Conservation (phyloP, 2,113 vertebrate genomes). For the Nannospalax galili region DNA sequence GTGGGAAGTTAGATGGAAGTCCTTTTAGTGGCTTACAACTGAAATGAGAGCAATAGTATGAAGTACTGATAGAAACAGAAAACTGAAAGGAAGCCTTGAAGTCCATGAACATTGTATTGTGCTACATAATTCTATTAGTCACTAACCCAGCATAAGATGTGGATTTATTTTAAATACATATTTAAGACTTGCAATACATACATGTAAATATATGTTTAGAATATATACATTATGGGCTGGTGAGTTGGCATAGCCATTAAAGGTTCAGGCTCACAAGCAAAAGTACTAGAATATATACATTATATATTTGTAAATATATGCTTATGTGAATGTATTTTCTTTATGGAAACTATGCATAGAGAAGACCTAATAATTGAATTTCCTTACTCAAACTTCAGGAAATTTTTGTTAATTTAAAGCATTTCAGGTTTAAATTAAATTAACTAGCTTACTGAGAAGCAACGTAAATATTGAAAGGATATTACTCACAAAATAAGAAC, state of each 20-base stretch:
- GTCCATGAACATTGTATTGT: constrained; percentile 72
- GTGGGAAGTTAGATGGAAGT: constrained; percentile 47
- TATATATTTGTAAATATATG: neutral
- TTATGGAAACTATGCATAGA: constrained; percentile 20
- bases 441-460: neutral
- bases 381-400: constrained; percentile 50
- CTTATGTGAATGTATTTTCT: neutral
- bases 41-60: constrained; percentile 34
- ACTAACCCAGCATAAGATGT: neutral
- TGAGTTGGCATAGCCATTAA: too few species aligned
- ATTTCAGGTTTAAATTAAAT: constrained; percentile 9
- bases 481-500: constrained; percentile 35
- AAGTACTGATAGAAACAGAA: constrained; percentile 4
- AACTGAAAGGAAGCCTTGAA: constrained; percentile 52
- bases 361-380: neutral
- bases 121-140: constrained; percentile 23
- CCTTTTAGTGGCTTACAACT: constrained; percentile 30
- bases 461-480: constrained; percentile 39
- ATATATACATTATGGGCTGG: neutral
- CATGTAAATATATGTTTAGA: neutral
- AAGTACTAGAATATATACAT: neutral
- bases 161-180: constrained; percentile 34
- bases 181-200: neutral
- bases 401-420: constrained; percentile 53
- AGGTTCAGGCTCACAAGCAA: too few species aligned